A percentile compares a stretch with the other conserved stretches of the same genome.
phyloP scores from a whole-genome alignment of 2,888 invertebrate genomes.

The Drosophila algonquin region DNA sequence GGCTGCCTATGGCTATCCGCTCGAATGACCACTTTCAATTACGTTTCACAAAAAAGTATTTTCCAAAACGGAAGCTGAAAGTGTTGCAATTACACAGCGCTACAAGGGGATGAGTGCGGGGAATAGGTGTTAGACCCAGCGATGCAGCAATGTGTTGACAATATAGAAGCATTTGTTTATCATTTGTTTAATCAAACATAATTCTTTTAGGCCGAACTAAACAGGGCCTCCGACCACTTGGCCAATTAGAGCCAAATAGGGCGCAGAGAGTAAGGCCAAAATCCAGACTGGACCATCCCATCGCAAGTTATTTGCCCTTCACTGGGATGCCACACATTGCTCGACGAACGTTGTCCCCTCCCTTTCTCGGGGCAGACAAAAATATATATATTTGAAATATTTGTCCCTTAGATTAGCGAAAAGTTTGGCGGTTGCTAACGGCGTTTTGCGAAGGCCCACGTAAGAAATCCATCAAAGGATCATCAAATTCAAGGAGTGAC shows the following conservation, averaged over 20 bases:
- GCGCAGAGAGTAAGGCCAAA: slow-evolving; percentile 53
- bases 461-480: slow-evolving; percentile 76
- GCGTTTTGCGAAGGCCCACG: slow-evolving; percentile 49
- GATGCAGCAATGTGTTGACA: slow-evolving; percentile 30
- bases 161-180: slow-evolving; percentile 3
- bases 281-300: neutral
- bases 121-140: slow-evolving; percentile 7
- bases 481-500: slow-evolving; percentile 72
- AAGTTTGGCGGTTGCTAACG: slow-evolving; percentile 63
- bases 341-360: neutral
- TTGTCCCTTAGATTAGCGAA: slow-evolving; percentile 69
- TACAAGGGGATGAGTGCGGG: neutral
- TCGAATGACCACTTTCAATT: slow-evolving; percentile 67
- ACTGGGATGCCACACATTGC: slow-evolving; percentile 64
- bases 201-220: slow-evolving; percentile 68
- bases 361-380: slow-evolving; percentile 29
- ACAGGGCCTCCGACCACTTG: slow-evolving; percentile 35
- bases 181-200: slow-evolving; percentile 31
- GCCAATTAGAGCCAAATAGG: slow-evolving; percentile 71
- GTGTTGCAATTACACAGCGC: slow-evolving; percentile 34
- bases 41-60: slow-evolving; percentile 23
- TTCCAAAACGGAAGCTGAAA: slow-evolving; percentile 62
- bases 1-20: slow-evolving; percentile 20
- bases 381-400: slow-evolving; percentile 67
- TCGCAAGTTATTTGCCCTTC: slow-evolving; percentile 60